These are phyloP conservation scores for Harpagifer antarcticus DNA, from an alignment of 2,797 vertebrate genomes.

Conservation along the genomic window DNA sequence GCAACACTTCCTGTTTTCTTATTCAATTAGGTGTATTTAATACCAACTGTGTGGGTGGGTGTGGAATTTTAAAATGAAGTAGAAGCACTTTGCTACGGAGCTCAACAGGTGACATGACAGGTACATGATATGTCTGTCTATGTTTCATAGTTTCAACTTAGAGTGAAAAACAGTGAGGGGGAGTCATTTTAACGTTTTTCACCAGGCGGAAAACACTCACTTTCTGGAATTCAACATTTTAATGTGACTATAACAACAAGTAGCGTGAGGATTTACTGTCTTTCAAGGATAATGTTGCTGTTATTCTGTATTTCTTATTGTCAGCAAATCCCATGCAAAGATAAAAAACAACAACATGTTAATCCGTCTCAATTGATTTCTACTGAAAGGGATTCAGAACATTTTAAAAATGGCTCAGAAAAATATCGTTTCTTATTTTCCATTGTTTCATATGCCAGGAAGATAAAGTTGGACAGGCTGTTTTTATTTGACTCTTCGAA, in stretches of 20 bases:
- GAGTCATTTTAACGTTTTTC: conserved; percentile 7
- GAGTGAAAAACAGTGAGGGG: not conserved
- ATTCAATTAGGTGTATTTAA: not conserved
- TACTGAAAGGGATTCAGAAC: too few species aligned
- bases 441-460: too few species aligned
- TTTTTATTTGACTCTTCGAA: too few species aligned
- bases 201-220: not conserved
- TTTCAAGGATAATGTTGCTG: too few species aligned
- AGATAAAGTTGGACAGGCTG: too few species aligned
- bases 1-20: conserved; percentile 7
- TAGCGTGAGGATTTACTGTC: too few species aligned
- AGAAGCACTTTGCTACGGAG: not conserved
- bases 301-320: not conserved
- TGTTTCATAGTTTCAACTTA: not conserved
- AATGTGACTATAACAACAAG: not conserved
- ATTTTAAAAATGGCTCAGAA: too few species aligned
- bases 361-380: too few species aligned
- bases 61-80: not conserved
- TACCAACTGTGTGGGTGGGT: not conserved
- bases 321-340: too few species aligned
- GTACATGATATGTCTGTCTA: too few species aligned
- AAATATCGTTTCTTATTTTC: too few species aligned
- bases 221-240: not conserved
- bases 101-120: not conserved
- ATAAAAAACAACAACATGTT: too few species aligned